Percentiles rank a stretch among this genome's conserved stretches.
phyloP scores from a whole-genome alignment of 2,797 vertebrate species.

The Tauraco hartlaubi region DNA sequence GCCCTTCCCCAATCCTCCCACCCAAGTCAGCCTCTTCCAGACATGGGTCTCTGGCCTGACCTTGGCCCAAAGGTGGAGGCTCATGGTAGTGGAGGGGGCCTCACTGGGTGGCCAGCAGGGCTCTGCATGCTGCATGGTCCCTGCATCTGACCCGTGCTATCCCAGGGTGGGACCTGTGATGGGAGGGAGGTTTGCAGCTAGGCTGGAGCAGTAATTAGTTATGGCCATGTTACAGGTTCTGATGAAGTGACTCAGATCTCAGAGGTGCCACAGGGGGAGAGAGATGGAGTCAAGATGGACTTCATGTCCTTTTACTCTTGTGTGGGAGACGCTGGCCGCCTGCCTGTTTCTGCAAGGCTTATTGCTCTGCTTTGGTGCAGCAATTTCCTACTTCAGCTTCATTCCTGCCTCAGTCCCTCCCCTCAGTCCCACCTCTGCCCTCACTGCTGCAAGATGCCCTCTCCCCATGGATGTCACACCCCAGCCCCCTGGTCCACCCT shows the following conservation, averaged over 20 bases:
- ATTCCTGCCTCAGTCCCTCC: neutral
- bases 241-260: neutral
- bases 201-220: neutral
- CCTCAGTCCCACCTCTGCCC: neutral
- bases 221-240: neutral
- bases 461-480: neutral
- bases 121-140: neutral
- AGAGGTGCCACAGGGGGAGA: neutral
- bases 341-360: neutral
- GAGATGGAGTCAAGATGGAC: neutral
- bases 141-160: accelerated
- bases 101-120: neutral
- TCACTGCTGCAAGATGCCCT: neutral
- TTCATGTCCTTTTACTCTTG: neutral
- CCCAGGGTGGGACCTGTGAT: accelerated
- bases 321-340: neutral
- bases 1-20: neutral
- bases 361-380: neutral
- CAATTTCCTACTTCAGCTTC: neutral
- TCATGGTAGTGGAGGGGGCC: neutral
- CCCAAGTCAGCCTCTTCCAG: neutral
- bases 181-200: neutral
- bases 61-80: neutral
- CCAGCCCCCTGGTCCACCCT: neutral
- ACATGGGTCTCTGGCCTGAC: neutral